phyloP scores from a whole-genome alignment of 2,797 vertebrate species.

The Leptatherina wallacei region DNA sequence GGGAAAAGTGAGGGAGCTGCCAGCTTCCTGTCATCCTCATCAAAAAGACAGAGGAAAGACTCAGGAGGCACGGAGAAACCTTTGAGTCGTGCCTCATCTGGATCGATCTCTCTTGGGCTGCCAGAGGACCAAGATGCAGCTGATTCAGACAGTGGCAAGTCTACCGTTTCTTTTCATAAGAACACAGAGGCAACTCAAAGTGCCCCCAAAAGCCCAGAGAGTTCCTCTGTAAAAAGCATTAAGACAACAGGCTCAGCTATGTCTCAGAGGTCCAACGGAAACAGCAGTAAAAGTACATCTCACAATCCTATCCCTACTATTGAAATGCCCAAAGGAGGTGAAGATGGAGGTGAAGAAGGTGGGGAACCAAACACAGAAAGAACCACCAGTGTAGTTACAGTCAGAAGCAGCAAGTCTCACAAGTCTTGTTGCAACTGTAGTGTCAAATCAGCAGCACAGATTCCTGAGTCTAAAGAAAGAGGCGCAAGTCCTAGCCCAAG shows the following conservation, averaged over 20 bases:
- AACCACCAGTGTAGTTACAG: constrained; percentile 51
- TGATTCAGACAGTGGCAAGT: constrained; percentile 69
- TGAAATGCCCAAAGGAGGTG: constrained; percentile 50
- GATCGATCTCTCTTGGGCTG: constrained; percentile 70
- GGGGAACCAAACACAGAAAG: constrained; percentile 47
- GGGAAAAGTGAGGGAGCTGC: constrained; percentile 28
- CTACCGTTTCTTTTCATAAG: constrained; percentile 34
- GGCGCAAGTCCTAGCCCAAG: constrained; percentile 9
- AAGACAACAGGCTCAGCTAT: constrained; percentile 1
- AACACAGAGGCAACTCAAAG: constrained; percentile 5
- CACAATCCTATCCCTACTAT: constrained; percentile 60
- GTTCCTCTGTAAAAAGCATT: neutral
- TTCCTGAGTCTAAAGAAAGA: constrained; percentile 13
- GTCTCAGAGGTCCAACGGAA: constrained; percentile 31
- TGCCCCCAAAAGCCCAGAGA: constrained; percentile 3
- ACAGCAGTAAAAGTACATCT: constrained; percentile 15
- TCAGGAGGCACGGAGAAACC: constrained; percentile 44
- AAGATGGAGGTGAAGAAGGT: constrained; percentile 23
- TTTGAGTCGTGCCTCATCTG: constrained; percentile 64
- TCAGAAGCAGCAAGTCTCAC: constrained; percentile 63
- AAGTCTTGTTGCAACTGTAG: constrained; percentile 63
- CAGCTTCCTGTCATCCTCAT: constrained; percentile 50
- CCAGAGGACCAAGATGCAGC: constrained; percentile 62
- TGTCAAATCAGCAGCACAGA: constrained; percentile 47
- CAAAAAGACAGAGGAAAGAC: constrained; percentile 58